Evolutionary conservation across 2,888 invertebrate genomes (phyloP).

Genomic region (Noctua janthe): DNA sequence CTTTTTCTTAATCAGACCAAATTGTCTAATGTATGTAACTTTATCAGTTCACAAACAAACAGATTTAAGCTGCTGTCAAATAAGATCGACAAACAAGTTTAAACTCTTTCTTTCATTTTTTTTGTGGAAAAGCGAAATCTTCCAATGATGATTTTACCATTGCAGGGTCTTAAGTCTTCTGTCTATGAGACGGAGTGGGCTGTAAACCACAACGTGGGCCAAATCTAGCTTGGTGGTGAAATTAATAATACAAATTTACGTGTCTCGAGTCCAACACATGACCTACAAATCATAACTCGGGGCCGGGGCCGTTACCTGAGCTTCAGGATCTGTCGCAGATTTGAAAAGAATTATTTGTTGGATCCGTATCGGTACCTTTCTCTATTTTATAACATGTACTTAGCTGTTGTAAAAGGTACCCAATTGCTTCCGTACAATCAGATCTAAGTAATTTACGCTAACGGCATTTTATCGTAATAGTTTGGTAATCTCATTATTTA

Average conservation of each 20-base stretch:
- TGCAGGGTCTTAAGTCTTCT: not conserved
- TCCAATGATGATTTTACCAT: not conserved
- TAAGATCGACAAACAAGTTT: not conserved
- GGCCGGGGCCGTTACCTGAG: not conserved
- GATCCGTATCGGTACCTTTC: not conserved
- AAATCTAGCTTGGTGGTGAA: not conserved
- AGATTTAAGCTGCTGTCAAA: conserved; percentile 13
- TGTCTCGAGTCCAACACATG: no score
- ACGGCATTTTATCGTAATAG: conserved; percentile 11
- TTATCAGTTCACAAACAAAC: conserved; percentile 22
- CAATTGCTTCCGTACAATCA: not conserved
- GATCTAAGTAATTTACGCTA: conserved; percentile 10
- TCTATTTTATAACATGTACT: not conserved
- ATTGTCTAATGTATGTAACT: not conserved
- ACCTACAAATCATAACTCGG: not conserved
- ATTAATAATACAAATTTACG: not conserved
- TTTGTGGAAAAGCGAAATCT: not conserved
- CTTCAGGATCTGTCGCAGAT: not conserved
- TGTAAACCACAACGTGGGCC: not conserved
- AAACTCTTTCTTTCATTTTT: not conserved
- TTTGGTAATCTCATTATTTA: conserved; percentile 14
- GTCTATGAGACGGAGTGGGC: not conserved
- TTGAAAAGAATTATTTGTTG: not conserved
- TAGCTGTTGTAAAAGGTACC: not conserved
- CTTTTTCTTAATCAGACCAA: not conserved